These are phyloP conservation scores for Xylocampa areola DNA, from an alignment of 2,888 invertebrate genomes.

Conservation along the genomic window DNA sequence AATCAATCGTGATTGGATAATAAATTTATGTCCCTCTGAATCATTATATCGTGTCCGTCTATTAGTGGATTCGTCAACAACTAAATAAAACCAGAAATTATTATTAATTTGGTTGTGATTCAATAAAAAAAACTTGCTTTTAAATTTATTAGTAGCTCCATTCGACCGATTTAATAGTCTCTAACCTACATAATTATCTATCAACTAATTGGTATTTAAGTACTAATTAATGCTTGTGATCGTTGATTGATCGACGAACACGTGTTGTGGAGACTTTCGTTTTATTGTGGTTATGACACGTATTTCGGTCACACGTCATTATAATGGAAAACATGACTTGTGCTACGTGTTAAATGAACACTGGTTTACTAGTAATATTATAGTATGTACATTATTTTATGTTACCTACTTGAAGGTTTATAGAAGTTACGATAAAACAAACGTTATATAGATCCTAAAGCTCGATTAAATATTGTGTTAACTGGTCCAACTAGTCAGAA, in stretches of 20 bases:
- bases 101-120: conserved; percentile 50
- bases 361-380: not conserved
- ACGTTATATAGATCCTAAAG: not conserved
- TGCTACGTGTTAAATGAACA: not conserved
- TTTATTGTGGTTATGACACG: conserved; percentile 59
- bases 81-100: conserved; percentile 56
- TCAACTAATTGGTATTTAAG: conserved; percentile 76
- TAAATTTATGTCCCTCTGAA: conserved; percentile 51
- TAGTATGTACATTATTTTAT: not conserved
- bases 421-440: too few species aligned
- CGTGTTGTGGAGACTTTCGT: conserved; percentile 65
- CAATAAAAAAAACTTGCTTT: conserved; percentile 53
- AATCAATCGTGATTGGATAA: conserved; percentile 51
- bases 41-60: conserved; percentile 51
- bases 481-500: conserved; percentile 51
- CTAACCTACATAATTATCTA: conserved; percentile 73
- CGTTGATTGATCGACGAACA: conserved; percentile 74
- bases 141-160: conserved; percentile 63
- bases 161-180: conserved; percentile 68
- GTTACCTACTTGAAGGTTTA: too few species aligned
- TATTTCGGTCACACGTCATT: conserved; percentile 51
- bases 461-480: not conserved
- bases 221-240: conserved; percentile 75
- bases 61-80: conserved; percentile 54
- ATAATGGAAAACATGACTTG: conserved; percentile 25